A percentile compares a stretch with the other conserved stretches of the same genome.
These are phyloP conservation scores for Chymomyza procnemis DNA, from an alignment of 2,888 invertebrate genomes.

Conservation along the genomic window DNA sequence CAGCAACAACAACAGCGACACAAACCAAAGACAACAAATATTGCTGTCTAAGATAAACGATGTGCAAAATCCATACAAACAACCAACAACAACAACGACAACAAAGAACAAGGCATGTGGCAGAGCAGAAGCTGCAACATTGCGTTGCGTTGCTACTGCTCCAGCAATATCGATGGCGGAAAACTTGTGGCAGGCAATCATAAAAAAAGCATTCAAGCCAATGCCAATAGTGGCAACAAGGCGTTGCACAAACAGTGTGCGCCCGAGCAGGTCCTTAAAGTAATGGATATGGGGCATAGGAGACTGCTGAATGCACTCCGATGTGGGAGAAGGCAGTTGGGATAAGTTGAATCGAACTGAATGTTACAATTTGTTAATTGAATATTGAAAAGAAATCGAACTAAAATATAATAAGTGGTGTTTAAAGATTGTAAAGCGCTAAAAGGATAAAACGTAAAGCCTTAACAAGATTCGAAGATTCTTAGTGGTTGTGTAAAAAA, in stretches of 20 bases:
- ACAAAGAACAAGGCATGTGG: conserved; percentile 16
- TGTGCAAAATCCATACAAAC: conserved; percentile 70
- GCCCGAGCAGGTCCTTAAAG: background rate
- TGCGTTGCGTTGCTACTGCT: conserved; percentile 32
- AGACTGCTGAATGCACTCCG: background rate
- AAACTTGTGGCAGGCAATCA: conserved; percentile 70
- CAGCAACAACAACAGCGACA: background rate
- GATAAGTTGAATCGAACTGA: too few species aligned
- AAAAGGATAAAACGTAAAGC: too few species aligned
- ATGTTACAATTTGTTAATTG: too few species aligned
- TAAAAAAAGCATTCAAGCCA: conserved; percentile 56
- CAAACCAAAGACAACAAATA: conserved; percentile 2
- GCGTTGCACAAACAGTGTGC: background rate
- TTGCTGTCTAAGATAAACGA: conserved; percentile 69
- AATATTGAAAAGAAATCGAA: too few species aligned
- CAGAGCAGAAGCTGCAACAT: conserved; percentile 51
- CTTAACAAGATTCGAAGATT: too few species aligned
- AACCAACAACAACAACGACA: conserved; percentile 39
- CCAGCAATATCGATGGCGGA: conserved; percentile 61
- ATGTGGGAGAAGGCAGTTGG: background rate
- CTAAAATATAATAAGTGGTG: too few species aligned
- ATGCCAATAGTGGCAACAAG: conserved; percentile 57
- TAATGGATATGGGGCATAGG: background rate
- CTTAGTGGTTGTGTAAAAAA: too few species aligned
- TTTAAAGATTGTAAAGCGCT: too few species aligned